These are phyloP conservation scores for Acanthopagrus latus DNA, from an alignment of 2,797 vertebrate species.

Conservation along the genomic window DNA sequence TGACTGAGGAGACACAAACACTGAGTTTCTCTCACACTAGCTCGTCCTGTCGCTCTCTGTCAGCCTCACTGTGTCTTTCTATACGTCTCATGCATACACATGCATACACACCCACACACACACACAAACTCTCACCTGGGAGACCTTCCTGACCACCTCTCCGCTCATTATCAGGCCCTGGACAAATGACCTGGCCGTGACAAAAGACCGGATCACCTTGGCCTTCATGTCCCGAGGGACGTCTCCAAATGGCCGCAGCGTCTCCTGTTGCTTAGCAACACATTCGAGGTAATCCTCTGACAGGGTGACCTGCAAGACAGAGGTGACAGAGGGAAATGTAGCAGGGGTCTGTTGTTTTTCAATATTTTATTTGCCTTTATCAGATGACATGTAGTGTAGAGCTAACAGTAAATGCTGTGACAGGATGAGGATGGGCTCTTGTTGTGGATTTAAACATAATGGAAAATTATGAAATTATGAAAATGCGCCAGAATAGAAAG, in stretches of 20 bases:
- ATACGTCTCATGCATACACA: conserved; percentile 2
- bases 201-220: conserved; percentile 89
- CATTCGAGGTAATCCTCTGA: conserved; percentile 94
- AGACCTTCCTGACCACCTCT: conserved; percentile 91
- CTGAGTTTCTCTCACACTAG: conserved; percentile 28
- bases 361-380: not conserved
- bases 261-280: conserved; percentile 92
- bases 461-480: too few relatives aligned
- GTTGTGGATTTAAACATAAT: not conserved
- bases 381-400: not conserved
- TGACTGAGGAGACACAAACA: conserved; percentile 17
- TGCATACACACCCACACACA: conserved; percentile 29
- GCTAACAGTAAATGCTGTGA: not conserved
- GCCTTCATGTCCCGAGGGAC: conserved; percentile 90
- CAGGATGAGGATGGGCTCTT: not conserved
- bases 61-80: conserved; percentile 9
- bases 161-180: conserved; percentile 90
- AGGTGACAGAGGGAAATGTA: not conserved
- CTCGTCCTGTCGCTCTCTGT: conserved; percentile 14
- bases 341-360: conserved; percentile 4
- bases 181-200: conserved; percentile 90
- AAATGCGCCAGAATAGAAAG: conserved; percentile 16
- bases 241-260: conserved; percentile 91
- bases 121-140: conserved; percentile 85
- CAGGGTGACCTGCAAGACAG: conserved; percentile 83